Percentiles rank a stretch among this genome's conserved stretches.
Evolutionary conservation across 2,113 vertebrate species (phyloP).

Genomic region (Pteronura brasiliensis): DNA sequence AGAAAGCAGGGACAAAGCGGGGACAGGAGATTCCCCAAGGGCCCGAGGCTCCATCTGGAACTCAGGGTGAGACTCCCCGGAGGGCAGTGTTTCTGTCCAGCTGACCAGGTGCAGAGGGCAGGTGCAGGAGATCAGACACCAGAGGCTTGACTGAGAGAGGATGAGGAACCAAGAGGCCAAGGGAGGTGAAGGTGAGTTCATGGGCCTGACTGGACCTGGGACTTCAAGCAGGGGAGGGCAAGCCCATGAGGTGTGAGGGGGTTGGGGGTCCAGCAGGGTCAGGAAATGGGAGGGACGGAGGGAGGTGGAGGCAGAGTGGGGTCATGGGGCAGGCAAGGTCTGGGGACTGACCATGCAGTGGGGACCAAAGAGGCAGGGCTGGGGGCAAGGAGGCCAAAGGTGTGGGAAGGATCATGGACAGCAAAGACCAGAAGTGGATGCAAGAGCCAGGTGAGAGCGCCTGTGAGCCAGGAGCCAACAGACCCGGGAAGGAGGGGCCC

Average conservation of each 20-base stretch:
- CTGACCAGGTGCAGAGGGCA: background rate
- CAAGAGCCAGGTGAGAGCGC: background rate
- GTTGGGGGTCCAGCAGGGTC: background rate
- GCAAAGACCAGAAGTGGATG: background rate
- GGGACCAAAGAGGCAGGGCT: background rate
- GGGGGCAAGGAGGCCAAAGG: background rate
- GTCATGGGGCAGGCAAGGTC: background rate
- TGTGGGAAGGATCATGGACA: background rate
- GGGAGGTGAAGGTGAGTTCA: background rate
- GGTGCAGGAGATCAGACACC: no score
- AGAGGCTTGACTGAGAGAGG: background rate
- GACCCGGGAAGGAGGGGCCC: background rate
- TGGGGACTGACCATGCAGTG: background rate
- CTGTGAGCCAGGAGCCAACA: background rate
- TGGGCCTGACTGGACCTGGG: rapidly evolving
- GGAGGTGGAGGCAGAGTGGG: background rate
- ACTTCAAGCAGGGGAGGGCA: background rate
- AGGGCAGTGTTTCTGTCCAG: background rate
- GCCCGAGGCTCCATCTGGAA: background rate
- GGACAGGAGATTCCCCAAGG: background rate
- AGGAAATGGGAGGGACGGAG: background rate
- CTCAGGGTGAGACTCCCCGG: background rate
- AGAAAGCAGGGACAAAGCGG: background rate
- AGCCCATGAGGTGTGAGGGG: background rate
- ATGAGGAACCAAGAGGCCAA: background rate